These are phyloP conservation scores for Diplosoma virens DNA, from an alignment of 23 tunicate genomes.

Conservation along the genomic window DNA sequence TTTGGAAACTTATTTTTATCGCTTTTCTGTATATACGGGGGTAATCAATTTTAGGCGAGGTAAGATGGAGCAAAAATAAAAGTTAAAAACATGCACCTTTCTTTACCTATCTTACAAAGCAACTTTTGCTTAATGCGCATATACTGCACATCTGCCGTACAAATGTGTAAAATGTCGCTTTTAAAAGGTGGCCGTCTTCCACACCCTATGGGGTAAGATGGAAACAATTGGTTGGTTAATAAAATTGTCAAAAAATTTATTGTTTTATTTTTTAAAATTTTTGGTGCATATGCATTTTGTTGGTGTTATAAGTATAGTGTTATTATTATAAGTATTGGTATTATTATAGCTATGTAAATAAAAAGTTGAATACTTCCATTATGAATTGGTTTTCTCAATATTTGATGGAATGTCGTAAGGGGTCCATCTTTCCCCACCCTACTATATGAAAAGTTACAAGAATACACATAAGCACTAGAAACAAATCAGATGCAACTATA, in stretches of 20 bases:
- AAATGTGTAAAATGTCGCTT: neutral
- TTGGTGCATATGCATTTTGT: neutral
- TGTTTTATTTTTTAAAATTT: slow-evolving; percentile 3
- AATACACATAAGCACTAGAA: no score
- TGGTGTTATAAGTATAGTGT: no score
- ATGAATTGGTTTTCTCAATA: slow-evolving; percentile 2
- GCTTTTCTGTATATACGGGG: neutral
- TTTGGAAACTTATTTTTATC: neutral
- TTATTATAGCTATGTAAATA: neutral
- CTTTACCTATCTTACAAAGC: neutral
- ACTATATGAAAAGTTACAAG: no score
- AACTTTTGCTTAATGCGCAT: neutral
- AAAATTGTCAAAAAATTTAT: neutral
- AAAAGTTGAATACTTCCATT: neutral
- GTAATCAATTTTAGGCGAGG: neutral
- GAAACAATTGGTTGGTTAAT: neutral
- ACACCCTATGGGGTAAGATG: slow-evolving; percentile 13
- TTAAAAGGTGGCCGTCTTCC: neutral
- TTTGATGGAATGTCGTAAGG: slow-evolving; percentile 11
- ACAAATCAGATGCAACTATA: no score
- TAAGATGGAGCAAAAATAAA: neutral
- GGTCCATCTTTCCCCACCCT: slow-evolving; percentile 15
- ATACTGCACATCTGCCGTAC: neutral
- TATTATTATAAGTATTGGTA: no score
- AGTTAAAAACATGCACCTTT: neutral